Conservation (phyloP, 2,113 vertebrate species). For the Excalfactoria chinensis region DNA sequence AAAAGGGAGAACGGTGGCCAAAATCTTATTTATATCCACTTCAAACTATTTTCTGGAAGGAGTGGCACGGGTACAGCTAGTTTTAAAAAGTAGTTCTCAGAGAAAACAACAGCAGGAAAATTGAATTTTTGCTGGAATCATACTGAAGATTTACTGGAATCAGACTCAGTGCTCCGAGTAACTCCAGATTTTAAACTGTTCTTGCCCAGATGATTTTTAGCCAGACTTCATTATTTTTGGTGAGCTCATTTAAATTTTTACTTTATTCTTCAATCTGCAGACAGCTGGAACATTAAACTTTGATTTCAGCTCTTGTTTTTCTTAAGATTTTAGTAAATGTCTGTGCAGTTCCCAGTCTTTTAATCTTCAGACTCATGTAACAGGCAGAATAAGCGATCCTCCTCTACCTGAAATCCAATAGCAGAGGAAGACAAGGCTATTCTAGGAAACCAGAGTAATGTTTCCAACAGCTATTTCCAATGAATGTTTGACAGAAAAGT, state of each 20-base stretch:
- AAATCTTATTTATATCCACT: background rate
- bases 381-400: background rate
- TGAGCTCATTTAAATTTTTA: slow-evolving; percentile 69
- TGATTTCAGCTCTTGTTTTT: slow-evolving; percentile 50
- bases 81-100: slow-evolving; percentile 29
- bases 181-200: slow-evolving; percentile 61
- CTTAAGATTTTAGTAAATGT: slow-evolving; percentile 30
- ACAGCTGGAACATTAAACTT: slow-evolving; percentile 46
- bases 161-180: slow-evolving; percentile 45
- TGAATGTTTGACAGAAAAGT: background rate
- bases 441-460: background rate
- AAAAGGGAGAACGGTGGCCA: background rate
- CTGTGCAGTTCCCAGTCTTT: background rate
- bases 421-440: background rate
- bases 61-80: background rate
- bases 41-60: slow-evolving; percentile 35
- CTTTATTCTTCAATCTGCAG: slow-evolving; percentile 44
- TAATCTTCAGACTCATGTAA: background rate
- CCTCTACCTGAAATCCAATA: background rate
- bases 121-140: slow-evolving; percentile 56
- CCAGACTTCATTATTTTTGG: slow-evolving; percentile 64
- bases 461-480: background rate
- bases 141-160: slow-evolving; percentile 53
- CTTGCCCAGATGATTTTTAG: slow-evolving; percentile 51
- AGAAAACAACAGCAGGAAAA: slow-evolving; percentile 41